Evolutionary conservation across 1,140 invertebrate genomes (phyloP).

Genomic region (Philopotamus ludificatus): DNA sequence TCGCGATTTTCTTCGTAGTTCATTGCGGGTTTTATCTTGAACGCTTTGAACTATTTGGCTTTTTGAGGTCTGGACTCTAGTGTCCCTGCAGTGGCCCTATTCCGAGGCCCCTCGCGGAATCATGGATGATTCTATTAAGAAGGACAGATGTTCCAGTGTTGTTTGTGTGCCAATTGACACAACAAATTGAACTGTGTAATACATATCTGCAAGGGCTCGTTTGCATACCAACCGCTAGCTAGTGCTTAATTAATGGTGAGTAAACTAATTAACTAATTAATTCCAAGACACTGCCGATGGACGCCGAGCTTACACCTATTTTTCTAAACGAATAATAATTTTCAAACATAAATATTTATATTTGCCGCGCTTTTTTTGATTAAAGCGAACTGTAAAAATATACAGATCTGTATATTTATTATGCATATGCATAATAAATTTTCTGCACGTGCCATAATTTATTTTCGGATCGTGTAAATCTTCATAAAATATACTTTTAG

Average conservation of each 20-base stretch:
- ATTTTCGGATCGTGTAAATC: no score
- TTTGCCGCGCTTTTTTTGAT: no score
- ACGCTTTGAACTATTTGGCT: not conserved
- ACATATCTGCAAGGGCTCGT: constrained; percentile 4
- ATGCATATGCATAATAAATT: no score
- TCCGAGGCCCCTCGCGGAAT: not conserved
- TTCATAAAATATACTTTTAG: no score
- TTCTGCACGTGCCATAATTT: no score
- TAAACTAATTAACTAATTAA: not conserved
- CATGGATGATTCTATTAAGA: constrained; percentile 4
- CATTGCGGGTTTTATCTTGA: not conserved
- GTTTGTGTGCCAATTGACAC: constrained; percentile 16
- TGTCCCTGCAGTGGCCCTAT: not conserved
- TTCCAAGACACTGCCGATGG: no score
- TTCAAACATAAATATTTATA: no score
- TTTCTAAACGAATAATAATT: no score
- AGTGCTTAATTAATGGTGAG: constrained; percentile 4
- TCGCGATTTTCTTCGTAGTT: no score
- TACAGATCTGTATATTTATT: no score
- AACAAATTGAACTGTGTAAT: constrained; percentile 10
- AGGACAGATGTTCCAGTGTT: constrained; percentile 9
- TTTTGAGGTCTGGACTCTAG: not conserved
- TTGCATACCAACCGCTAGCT: not conserved
- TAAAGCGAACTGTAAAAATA: no score
- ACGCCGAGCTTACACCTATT: no score